Percentiles rank a stretch among this genome's conserved stretches.
These are phyloP conservation scores for Numida meleagris DNA, from an alignment of 2,113 vertebrate genomes.

Conservation along the genomic window DNA sequence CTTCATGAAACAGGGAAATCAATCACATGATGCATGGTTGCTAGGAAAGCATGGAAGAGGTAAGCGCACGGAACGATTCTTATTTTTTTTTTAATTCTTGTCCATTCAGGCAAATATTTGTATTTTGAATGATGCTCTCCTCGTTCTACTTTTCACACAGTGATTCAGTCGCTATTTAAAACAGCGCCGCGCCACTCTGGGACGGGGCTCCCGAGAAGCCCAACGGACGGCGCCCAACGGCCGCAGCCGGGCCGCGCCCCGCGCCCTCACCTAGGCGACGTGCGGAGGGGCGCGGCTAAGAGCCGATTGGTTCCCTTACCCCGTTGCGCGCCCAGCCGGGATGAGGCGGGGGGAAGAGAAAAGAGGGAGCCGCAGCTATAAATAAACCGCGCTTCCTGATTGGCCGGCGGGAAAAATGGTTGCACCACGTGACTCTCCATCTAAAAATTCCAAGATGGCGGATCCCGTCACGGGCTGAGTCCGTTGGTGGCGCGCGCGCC, in stretches of 20 bases:
- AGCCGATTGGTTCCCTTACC: not conserved
- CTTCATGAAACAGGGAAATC: not conserved
- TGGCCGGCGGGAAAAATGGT: slow-evolving; percentile 35
- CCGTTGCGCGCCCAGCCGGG: not conserved
- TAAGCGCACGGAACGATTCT: not conserved
- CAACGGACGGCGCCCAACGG: too few relatives aligned
- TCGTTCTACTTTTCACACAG: not conserved
- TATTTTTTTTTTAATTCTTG: not conserved
- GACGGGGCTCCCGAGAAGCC: too few relatives aligned
- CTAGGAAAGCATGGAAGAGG: not conserved
- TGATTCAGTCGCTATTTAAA: not conserved
- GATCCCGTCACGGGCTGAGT: slow-evolving; percentile 61
- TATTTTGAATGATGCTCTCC: not conserved
- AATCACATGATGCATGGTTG: not conserved
- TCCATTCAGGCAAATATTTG: not conserved
- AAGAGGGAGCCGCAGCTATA: slow-evolving; percentile 11
- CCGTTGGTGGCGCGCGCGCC: slow-evolving; percentile 48
- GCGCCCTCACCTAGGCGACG: not conserved
- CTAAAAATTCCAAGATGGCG: slow-evolving; percentile 70
- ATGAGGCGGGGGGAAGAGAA: too few relatives aligned
- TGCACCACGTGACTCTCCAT: slow-evolving; percentile 31
- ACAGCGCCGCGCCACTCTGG: too few relatives aligned
- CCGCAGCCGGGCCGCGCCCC: not conserved
- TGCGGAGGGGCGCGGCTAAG: not conserved
- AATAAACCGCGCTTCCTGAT: slow-evolving; percentile 49